These are phyloP conservation scores for Epizoanthus fatuus DNA, from an alignment of 92 coral and sea anemone genomes.

Conservation along the genomic window DNA sequence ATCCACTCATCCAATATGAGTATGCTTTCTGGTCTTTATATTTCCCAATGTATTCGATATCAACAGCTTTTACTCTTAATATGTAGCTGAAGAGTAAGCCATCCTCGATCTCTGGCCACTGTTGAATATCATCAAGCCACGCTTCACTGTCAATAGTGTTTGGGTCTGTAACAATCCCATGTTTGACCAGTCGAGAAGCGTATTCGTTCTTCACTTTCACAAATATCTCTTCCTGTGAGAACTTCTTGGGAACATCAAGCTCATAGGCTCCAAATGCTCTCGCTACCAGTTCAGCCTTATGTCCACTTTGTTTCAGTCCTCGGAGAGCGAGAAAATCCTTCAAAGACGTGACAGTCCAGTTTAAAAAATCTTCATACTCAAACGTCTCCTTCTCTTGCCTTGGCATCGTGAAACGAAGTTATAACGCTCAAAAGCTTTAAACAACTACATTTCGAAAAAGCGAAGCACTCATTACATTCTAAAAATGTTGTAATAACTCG, in stretches of 20 bases:
- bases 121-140: slow-evolving; percentile 20
- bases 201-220: slow-evolving; percentile 32
- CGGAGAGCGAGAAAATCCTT: slow-evolving; percentile 56
- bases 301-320: slow-evolving; percentile 59
- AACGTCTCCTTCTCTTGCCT: slow-evolving; percentile 28
- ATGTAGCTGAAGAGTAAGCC: slow-evolving; percentile 43
- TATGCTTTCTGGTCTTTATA: slow-evolving; percentile 71
- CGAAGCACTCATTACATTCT: not conserved
- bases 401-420: slow-evolving; percentile 10
- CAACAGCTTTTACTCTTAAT: slow-evolving; percentile 67
- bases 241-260: slow-evolving; percentile 34
- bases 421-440: slow-evolving; percentile 13
- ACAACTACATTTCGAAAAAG: slow-evolving; percentile 19
- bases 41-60: slow-evolving; percentile 66
- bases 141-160: not conserved
- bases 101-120: slow-evolving; percentile 8
- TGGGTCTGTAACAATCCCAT: no score
- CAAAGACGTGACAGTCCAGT: slow-evolving; percentile 58
- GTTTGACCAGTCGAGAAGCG: no score
- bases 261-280: slow-evolving; percentile 60
- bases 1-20: slow-evolving; percentile 69
- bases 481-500: slow-evolving; percentile 12
- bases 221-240: slow-evolving; percentile 48
- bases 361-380: slow-evolving; percentile 52
- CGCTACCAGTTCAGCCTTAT: slow-evolving; percentile 46